Percentiles rank a stretch among this genome's conserved stretches.
Evolutionary conservation across 2,797 vertebrate genomes (phyloP).

Genomic region (Paguma larvata): DNA sequence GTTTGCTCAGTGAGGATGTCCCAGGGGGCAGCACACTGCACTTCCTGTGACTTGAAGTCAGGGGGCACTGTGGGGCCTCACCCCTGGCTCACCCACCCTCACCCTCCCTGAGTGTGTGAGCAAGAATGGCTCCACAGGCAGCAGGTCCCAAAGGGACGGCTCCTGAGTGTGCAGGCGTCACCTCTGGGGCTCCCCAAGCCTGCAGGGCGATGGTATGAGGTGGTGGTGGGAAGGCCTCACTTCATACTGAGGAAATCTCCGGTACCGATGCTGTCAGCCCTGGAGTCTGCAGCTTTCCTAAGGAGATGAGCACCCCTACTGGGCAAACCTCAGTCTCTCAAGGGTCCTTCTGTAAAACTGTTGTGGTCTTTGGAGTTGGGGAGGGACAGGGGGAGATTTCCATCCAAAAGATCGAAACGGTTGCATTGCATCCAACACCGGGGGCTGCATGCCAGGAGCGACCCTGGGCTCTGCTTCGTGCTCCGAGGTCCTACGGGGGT

Average conservation of each 20-base stretch:
- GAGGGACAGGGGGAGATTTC: not conserved
- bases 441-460: rapidly evolving
- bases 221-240: not conserved
- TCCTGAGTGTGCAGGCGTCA: rapidly evolving
- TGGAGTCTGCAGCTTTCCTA: not conserved
- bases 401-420: not conserved
- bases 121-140: not conserved
- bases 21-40: not conserved
- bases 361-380: not conserved
- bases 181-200: not conserved
- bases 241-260: not conserved
- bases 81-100: not conserved
- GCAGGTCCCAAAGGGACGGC: not conserved
- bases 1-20: not conserved
- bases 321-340: not conserved
- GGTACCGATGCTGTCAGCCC: too few relatives aligned
- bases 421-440: rapidly evolving
- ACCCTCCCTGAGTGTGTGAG: not conserved
- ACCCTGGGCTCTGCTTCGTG: not conserved
- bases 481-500: not conserved
- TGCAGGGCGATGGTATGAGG: rapidly evolving
- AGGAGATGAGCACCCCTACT: not conserved
- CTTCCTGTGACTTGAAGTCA: not conserved
- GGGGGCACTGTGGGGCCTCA: not conserved
- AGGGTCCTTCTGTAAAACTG: not conserved